These are phyloP conservation scores for Pantelozetes paolii DNA, from an alignment of 2,888 invertebrate species.

Conservation along the genomic window DNA sequence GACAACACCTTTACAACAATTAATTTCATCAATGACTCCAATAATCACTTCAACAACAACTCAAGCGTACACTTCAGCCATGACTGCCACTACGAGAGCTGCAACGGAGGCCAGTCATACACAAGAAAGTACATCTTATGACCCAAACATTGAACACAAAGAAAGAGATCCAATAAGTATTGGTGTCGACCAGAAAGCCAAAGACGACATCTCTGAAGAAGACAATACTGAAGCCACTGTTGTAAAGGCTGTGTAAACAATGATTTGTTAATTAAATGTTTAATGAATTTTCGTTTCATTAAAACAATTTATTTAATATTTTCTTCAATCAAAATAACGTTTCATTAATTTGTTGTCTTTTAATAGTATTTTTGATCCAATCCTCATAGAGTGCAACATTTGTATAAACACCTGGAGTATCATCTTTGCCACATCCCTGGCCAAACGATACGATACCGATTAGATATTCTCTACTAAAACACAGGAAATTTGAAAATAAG, in stretches of 20 bases:
- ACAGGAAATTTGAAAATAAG: background rate
- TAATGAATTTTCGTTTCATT: background rate
- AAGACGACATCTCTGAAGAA: background rate
- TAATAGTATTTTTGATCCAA: constrained; percentile 41
- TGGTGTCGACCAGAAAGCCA: background rate
- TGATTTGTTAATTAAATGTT: background rate
- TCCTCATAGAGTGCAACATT: constrained; percentile 42
- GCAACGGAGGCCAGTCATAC: background rate
- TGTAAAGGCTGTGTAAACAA: constrained; percentile 13
- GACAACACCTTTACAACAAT: background rate
- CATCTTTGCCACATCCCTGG: constrained; percentile 42
- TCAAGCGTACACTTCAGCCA: too few relatives aligned
- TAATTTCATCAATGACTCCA: background rate
- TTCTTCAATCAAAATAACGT: background rate
- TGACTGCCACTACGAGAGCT: too few relatives aligned
- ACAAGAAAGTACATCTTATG: background rate
- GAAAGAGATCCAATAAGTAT: background rate
- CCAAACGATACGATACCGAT: constrained; percentile 45
- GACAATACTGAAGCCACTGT: background rate
- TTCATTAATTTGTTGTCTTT: background rate
- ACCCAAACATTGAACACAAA: background rate
- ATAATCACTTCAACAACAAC: background rate
- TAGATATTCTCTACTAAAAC: background rate
- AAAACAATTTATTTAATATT: background rate
- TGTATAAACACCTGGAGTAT: constrained; percentile 45